Conservation (phyloP, 2,888 invertebrate genomes). For the Tenthredo amoena region DNA sequence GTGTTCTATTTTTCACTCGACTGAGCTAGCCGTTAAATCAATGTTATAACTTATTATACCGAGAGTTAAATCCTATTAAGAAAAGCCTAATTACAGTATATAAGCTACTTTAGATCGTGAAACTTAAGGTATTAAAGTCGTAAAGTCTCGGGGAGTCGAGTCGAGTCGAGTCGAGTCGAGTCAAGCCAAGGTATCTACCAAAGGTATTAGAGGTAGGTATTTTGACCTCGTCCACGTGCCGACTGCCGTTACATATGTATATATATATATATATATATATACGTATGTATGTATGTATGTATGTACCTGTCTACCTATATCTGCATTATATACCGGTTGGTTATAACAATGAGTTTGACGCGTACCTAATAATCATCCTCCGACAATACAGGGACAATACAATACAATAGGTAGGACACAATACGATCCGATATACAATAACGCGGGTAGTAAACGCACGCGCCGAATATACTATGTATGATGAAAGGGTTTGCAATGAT, state of each 20-base stretch:
- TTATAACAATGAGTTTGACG: slow-evolving; percentile 1
- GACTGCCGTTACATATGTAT: background rate
- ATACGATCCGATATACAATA: background rate
- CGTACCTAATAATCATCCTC: slow-evolving; percentile 71
- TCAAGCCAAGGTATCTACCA: background rate
- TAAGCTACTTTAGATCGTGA: background rate
- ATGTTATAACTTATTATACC: background rate
- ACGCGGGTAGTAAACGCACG: slow-evolving; percentile 57
- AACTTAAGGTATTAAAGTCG: background rate
- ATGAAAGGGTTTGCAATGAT: background rate
- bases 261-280: background rate
- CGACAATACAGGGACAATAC: slow-evolving; percentile 59
- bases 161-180: background rate
- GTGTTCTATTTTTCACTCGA: background rate
- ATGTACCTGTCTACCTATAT: background rate
- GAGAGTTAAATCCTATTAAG: slow-evolving; percentile 33
- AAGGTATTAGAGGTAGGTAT: background rate
- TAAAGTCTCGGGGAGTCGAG: background rate
- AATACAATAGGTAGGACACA: background rate
- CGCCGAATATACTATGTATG: background rate
- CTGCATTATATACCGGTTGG: background rate
- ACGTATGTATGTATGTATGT: background rate
- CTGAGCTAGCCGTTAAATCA: background rate
- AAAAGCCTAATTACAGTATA: slow-evolving; percentile 1
- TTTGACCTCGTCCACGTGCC: slow-evolving; percentile 30